These are phyloP conservation scores for Eupsilia transversa DNA, from an alignment of 2,888 invertebrate genomes.

Conservation along the genomic window DNA sequence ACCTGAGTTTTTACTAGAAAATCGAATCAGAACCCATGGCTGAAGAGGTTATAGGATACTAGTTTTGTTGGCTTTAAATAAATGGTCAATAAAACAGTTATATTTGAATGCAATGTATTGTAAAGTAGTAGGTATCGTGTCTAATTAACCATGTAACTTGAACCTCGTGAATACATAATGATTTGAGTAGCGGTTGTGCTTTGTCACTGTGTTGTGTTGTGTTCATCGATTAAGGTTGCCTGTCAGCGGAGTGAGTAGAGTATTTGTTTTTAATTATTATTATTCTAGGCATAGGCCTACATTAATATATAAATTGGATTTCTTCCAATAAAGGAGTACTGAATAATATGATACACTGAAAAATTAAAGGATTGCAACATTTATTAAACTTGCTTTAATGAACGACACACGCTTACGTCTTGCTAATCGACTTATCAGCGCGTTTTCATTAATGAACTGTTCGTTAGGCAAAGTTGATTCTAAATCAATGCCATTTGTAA, in stretches of 20 bases:
- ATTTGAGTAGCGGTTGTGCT: slow-evolving; percentile 55
- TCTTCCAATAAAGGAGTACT: neutral
- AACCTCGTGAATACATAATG: slow-evolving; percentile 61
- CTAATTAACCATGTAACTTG: slow-evolving; percentile 50
- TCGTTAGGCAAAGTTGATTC: neutral
- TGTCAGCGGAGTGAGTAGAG: slow-evolving; percentile 50
- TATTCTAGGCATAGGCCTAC: no score
- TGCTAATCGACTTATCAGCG: neutral
- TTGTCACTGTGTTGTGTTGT: slow-evolving; percentile 65
- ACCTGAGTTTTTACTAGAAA: neutral
- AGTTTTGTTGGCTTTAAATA: neutral
- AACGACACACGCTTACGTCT: neutral
- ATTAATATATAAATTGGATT: neutral
- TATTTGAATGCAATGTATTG: slow-evolving; percentile 37
- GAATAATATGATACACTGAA: neutral
- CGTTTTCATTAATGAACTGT: neutral
- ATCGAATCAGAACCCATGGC: neutral
- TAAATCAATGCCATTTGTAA: neutral
- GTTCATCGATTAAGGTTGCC: slow-evolving; percentile 54
- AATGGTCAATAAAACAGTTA: slow-evolving; percentile 18
- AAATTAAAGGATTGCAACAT: neutral
- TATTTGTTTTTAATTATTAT: slow-evolving; percentile 1
- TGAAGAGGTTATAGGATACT: slow-evolving; percentile 3
- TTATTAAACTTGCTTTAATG: neutral
- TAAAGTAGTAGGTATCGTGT: slow-evolving; percentile 32